Evolutionary conservation across 2,797 vertebrate genomes (phyloP), one percentile per base, ranked within the genome.

Genomic region (Chromobotia macracanthus): DNA sequence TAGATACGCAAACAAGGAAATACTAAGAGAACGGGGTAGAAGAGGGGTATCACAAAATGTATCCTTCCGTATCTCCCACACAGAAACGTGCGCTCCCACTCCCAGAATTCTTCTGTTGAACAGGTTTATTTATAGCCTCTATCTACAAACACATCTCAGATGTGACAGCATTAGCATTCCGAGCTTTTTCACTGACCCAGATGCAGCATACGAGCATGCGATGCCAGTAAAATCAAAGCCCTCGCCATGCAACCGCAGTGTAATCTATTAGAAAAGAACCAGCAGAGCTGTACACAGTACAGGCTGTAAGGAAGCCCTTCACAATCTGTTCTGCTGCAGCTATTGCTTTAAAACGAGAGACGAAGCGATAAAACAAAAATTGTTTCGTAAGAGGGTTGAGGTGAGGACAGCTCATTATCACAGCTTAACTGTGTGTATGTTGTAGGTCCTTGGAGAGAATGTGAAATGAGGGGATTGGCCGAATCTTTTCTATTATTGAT

Each of bases 131-230:
- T 72, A 79, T 79, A 79, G 31, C 77, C 16, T 56, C 19, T 66
- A 72, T 79, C 77, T 79, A 64, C 77, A 66, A 72, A 79, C 77
- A 46, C 68, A 79, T 79, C 77, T 72, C 19, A 8, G 35, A 72
- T 79, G 68, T 79, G 77, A 64, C 77, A 79, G 77, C 68, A 79
- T 79, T 70, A 72, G 60, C 77, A 79, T 79, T 79, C 77, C 55
- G 60, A 72, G 48, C 77, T 65, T 44, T 79, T 61, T 28, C 77
- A 23, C 69, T 79, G 77, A 79, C 77, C 77, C 69, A 79, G 60
- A 79, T 79, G 77, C 69, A 72, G 77, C 58, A n/a, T 28, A 77
- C 31, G 66, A 70, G 55, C 38, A 66, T 67, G 68, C 41, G 66
- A 66, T 70, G 75, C 66, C 55, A 78, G 76, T 67, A 51, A 71